Evolutionary conservation across 2,888 invertebrate species (phyloP).

Genomic region (Pandemis corylana): DNA sequence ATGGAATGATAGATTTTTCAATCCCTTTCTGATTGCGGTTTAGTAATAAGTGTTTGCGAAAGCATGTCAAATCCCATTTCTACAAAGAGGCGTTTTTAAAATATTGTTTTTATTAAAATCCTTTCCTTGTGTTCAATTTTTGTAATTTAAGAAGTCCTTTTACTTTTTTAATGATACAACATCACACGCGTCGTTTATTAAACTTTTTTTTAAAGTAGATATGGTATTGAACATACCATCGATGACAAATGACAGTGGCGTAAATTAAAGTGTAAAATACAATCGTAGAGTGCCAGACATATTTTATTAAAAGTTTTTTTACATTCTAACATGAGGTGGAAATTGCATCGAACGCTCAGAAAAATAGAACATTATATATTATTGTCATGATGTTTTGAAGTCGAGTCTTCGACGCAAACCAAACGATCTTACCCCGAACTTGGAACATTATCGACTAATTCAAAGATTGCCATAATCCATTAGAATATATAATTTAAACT

Average conservation of each 20-base stretch:
- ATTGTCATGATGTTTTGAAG: slow-evolving; percentile 78
- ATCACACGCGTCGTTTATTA: too few species aligned
- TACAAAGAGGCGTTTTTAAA: not conserved
- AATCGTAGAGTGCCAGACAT: slow-evolving; percentile 35
- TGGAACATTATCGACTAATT: slow-evolving; percentile 35
- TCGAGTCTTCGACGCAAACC: slow-evolving; percentile 43
- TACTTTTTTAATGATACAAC: too few species aligned
- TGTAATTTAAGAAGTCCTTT: too few species aligned
- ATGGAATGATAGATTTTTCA: too few species aligned
- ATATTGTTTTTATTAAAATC: too few species aligned
- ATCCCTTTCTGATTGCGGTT: too few species aligned
- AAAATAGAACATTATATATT: slow-evolving; percentile 74
- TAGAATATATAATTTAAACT: slow-evolving; percentile 41
- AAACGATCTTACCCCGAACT: slow-evolving; percentile 22
- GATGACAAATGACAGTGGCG: slow-evolving; percentile 26
- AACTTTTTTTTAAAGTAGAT: not conserved
- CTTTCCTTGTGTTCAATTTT: too few species aligned
- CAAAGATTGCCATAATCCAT: slow-evolving; percentile 44
- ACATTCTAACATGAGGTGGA: slow-evolving; percentile 39
- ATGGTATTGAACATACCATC: not conserved
- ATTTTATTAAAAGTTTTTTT: slow-evolving; percentile 35
- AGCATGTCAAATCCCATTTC: not conserved
- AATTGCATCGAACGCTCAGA: slow-evolving; percentile 53
- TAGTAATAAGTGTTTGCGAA: not conserved
- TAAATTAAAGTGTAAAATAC: slow-evolving; percentile 32